Conservation (phyloP, 2,888 invertebrate genomes). For the Cinara cedri region DNA sequence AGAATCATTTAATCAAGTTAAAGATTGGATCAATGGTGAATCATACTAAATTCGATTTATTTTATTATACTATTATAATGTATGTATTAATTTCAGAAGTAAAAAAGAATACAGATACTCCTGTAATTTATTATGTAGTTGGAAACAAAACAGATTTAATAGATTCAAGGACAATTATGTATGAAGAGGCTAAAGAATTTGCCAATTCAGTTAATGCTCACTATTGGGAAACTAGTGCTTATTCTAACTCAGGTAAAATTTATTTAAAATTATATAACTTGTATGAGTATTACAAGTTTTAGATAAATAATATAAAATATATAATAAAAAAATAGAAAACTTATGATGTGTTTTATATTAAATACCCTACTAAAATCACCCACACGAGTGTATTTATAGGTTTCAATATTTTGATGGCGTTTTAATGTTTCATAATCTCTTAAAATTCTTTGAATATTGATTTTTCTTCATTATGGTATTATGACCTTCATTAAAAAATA, state of each 20-base stretch:
- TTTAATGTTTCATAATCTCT: too few species aligned
- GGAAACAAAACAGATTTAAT: constrained; percentile 85
- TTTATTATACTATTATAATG: not conserved
- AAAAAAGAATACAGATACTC: constrained; percentile 76
- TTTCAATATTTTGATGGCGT: too few species aligned
- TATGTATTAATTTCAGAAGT: constrained; percentile 63
- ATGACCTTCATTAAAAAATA: too few species aligned
- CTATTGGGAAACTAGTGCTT: constrained; percentile 85
- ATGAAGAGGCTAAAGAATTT: constrained; percentile 76
- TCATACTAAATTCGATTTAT: not conserved
- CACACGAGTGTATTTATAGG: not conserved
- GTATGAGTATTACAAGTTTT: too few species aligned
- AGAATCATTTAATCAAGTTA: constrained; percentile 77
- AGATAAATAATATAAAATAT: too few species aligned
- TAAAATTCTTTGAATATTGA: too few species aligned
- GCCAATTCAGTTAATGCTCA: constrained; percentile 81
- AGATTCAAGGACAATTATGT: constrained; percentile 68
- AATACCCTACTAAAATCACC: not conserved
- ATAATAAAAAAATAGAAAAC: too few species aligned
- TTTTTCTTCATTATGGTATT: too few species aligned
- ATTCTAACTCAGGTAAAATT: constrained; percentile 70
- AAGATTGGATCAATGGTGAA: constrained; percentile 81
- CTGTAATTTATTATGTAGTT: constrained; percentile 79
- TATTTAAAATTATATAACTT: too few species aligned
- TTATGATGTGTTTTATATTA: not conserved